Evolutionary conservation across 2,888 invertebrate genomes (phyloP).

Genomic region (Teinopalpus imperialis): DNA sequence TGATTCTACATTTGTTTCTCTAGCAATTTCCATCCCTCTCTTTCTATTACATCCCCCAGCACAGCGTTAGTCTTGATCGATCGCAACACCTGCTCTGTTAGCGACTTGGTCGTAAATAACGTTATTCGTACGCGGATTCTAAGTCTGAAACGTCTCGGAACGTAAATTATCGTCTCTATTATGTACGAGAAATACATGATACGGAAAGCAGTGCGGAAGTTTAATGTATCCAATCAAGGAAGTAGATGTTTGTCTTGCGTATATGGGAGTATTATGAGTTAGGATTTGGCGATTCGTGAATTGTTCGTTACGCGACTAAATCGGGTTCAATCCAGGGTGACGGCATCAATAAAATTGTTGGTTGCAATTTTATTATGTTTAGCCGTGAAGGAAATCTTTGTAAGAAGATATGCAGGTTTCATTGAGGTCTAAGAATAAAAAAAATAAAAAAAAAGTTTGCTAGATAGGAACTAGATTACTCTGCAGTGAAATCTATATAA

Average conservation of each 20-base stretch:
- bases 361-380: too few species aligned
- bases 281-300: too few species aligned
- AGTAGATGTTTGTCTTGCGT: background rate
- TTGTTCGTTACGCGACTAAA: too few species aligned
- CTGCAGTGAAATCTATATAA: too few species aligned
- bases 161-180: background rate
- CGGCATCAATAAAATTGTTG: too few species aligned
- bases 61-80: background rate
- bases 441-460: too few species aligned
- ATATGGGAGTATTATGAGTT: too few species aligned
- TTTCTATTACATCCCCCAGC: background rate
- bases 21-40: background rate
- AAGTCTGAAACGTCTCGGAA: background rate
- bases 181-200: background rate
- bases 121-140: background rate
- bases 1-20: slow-evolving; percentile 1
- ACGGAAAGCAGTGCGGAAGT: background rate
- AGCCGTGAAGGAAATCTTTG: too few species aligned
- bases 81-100: background rate
- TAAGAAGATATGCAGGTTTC: too few species aligned
- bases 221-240: background rate
- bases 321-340: too few species aligned
- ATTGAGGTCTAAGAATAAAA: too few species aligned
- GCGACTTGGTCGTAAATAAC: slow-evolving; percentile 1
- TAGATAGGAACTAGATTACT: too few species aligned